Conservation (phyloP, 1,140 invertebrate genomes). For the Trichogramma pretiosum region DNA sequence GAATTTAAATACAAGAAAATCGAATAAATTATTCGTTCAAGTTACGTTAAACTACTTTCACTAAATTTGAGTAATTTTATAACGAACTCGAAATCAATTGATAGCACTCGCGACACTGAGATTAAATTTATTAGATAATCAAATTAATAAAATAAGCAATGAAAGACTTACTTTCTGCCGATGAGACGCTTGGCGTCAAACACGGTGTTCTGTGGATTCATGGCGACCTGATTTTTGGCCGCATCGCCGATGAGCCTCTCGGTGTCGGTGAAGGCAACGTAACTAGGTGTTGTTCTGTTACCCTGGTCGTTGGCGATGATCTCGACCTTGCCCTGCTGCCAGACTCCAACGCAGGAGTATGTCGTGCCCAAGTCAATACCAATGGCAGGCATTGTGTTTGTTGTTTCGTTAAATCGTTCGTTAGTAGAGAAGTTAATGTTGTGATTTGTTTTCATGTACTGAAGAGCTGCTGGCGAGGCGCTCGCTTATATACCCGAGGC, state of each 20-base stretch:
- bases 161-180: constrained; percentile 47
- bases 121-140: not conserved
- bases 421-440: constrained; percentile 18
- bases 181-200: constrained; percentile 77
- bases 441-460: constrained; percentile 25
- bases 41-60: not conserved
- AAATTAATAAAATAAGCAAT: not conserved
- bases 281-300: constrained; percentile 83
- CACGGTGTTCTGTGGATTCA: constrained; percentile 79
- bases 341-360: constrained; percentile 75
- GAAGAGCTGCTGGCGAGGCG: constrained; percentile 1
- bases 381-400: constrained; percentile 52
- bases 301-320: constrained; percentile 93
- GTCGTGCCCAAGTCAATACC: constrained; percentile 74
- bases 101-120: too few species aligned
- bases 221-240: constrained; percentile 64
- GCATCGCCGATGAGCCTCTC: constrained; percentile 68
- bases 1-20: too few species aligned
- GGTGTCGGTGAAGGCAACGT: constrained; percentile 79
- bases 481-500: constrained; percentile 8
- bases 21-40: not conserved
- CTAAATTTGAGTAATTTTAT: too few species aligned
- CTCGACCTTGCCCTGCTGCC: constrained; percentile 79
- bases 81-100: too few species aligned
- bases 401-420: constrained; percentile 22